These are phyloP conservation scores for Brachionus plicatilis DNA, from an alignment of 1,140 invertebrate genomes.

Conservation along the genomic window DNA sequence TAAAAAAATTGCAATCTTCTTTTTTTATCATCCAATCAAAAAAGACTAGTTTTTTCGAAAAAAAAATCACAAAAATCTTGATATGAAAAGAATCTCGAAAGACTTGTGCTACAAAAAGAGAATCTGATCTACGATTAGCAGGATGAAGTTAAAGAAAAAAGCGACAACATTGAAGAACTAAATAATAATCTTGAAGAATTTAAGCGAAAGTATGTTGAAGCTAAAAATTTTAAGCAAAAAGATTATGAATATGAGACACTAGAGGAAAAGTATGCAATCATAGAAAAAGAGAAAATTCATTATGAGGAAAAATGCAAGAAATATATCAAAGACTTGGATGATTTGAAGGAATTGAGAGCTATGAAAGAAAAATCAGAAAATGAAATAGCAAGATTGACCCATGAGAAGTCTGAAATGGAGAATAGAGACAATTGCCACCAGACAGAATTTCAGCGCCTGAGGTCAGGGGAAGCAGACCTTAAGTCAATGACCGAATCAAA, in stretches of 20 bases:
- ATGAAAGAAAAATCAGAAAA: conserved; percentile 5
- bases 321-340: conserved; percentile 22
- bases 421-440: not conserved
- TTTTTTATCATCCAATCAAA: no score
- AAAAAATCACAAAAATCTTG: no score
- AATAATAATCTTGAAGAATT: not conserved
- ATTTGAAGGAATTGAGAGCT: not conserved
- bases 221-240: conserved; percentile 1
- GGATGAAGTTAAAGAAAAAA: conserved; percentile 23
- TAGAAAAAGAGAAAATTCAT: conserved; percentile 34
- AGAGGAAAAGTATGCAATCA: not conserved
- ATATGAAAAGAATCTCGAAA: conserved; percentile 19
- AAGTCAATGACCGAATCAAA: not conserved
- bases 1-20: no score
- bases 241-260: conserved; percentile 28
- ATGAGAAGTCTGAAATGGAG: not conserved
- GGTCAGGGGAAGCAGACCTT: not conserved
- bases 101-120: conserved; percentile 15
- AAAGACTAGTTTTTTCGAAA: no score
- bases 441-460: conserved; percentile 7
- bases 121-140: not conserved
- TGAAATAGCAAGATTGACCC: not conserved
- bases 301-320: conserved; percentile 27
- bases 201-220: conserved; percentile 31
- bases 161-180: not conserved